Conservation (phyloP, 2,888 invertebrate genomes). For the Clanis bilineata region DNA sequence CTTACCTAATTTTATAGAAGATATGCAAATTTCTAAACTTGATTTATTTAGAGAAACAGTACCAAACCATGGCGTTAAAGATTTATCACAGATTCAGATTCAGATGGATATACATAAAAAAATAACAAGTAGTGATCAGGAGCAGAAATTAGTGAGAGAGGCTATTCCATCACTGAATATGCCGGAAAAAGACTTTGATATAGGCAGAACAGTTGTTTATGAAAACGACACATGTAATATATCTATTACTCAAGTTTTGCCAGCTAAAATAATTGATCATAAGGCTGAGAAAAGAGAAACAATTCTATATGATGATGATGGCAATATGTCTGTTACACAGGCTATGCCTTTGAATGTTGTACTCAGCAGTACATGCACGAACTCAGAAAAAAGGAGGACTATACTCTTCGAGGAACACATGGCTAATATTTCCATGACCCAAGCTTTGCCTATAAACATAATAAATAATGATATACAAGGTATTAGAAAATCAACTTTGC, state of each 20-base stretch:
- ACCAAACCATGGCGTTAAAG: background rate
- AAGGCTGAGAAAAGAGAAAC: conserved; percentile 33
- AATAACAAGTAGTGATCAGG: background rate
- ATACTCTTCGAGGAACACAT: conserved; percentile 29
- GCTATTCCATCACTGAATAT: background rate
- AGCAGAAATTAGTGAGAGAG: conserved; percentile 8
- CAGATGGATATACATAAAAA: background rate
- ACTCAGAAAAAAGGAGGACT: conserved; percentile 26
- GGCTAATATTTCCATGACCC: conserved; percentile 37
- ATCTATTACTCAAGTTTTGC: conserved; percentile 42
- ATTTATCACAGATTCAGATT: background rate
- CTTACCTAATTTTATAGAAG: conserved; percentile 56
- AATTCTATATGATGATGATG: conserved; percentile 33
- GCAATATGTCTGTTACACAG: conserved; percentile 40
- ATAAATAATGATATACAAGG: conserved; percentile 20
- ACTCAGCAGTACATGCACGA: background rate
- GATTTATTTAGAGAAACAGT: conserved; percentile 13
- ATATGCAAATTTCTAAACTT: conserved; percentile 21
- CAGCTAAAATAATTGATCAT: conserved; percentile 30
- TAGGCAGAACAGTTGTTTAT: conserved; percentile 29
- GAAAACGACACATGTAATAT: conserved; percentile 36
- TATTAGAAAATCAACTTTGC: conserved; percentile 29
- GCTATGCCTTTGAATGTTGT: conserved; percentile 27
- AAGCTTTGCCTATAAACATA: conserved; percentile 31
- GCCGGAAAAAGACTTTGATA: background rate